A percentile compares a stretch with the other conserved stretches of the same genome.
Conservation (phyloP, 2,888 invertebrate genomes). For the Auanema freiburgensis region DNA sequence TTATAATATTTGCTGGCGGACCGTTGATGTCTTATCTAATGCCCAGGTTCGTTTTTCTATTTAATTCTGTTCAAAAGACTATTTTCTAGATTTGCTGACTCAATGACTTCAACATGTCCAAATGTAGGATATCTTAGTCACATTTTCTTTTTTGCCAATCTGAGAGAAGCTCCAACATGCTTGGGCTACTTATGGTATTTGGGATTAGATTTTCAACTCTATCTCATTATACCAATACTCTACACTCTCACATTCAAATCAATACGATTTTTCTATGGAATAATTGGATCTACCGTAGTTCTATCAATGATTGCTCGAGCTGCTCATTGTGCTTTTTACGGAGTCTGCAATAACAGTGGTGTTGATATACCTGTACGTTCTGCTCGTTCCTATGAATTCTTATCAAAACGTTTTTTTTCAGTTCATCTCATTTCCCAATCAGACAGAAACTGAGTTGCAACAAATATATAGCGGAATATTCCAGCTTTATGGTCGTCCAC, state of each 20-base stretch:
- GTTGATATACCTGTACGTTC: slow-evolving; percentile 59
- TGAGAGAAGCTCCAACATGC: slow-evolving; percentile 58
- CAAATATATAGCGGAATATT: slow-evolving; percentile 55
- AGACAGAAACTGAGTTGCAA: slow-evolving; percentile 32
- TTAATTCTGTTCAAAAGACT: neutral
- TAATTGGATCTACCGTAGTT: slow-evolving; percentile 30
- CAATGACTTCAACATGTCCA: slow-evolving; percentile 58
- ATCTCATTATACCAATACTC: slow-evolving; percentile 55
- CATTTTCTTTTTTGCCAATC: slow-evolving; percentile 54
- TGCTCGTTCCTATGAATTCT: neutral
- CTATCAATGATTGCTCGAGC: slow-evolving; percentile 46
- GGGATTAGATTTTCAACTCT: slow-evolving; percentile 61
- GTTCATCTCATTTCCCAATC: slow-evolving; percentile 58
- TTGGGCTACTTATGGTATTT: slow-evolving; percentile 62
- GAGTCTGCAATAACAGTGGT: slow-evolving; percentile 60
- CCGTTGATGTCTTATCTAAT: slow-evolving; percentile 44
- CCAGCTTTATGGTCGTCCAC: slow-evolving; percentile 60
- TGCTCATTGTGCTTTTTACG: slow-evolving; percentile 50
- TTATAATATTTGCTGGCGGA: slow-evolving; percentile 55
- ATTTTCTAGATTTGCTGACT: slow-evolving; percentile 42
- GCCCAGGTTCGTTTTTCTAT: slow-evolving; percentile 31
- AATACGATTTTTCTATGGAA: slow-evolving; percentile 23
- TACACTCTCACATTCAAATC: slow-evolving; percentile 46
- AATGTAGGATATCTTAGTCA: slow-evolving; percentile 47
- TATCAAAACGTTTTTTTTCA: slow-evolving; percentile 20